Evolutionary conservation across 1,140 invertebrate species (phyloP), one percentile per base, ranked within the genome.

Genomic region (Lineus longissimus): DNA sequence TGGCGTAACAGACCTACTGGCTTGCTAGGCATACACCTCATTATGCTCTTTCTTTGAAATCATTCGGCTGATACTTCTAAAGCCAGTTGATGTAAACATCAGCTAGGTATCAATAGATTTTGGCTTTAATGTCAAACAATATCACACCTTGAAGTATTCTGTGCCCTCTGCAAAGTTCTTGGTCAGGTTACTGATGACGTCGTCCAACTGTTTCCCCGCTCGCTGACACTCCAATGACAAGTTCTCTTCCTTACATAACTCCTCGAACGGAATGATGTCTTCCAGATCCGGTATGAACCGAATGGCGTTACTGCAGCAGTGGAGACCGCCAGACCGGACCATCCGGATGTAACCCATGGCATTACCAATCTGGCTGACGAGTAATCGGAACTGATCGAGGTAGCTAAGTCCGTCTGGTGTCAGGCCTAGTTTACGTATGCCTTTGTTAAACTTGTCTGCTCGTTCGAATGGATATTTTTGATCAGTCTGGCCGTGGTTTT

Each of bases 291-390:
- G 93, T 62, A 98, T 85, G 81, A 96, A 97, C 2, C 90, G 87
- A 29, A 93, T 91, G 0, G 93, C 92, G 77, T 93, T 91, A 0
- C 93, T 91, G 71, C 92, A 92, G 64, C 92, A 95, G 76, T 97
- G 91, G 11, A 96, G 85, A 15, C 93, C 93, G 4, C 95, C 97
- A 2, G 95, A 95, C 64, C 93, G 86, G 55, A 99, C 91, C 79
- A 98, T 88, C 40, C 97, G 85, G 0, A 99, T 92, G 78, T 97
- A 98, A 7, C 95, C 96, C 84, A 99, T 88, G 1, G 94, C 93
- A 84, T 98, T 98, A 88, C 89, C 95, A 71, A 98, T 95, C 74
- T 97, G 92, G 33, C 90, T 94, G 33, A 99, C 92, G 0, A 97
- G 82, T 66, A 90, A 88, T 43, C 96, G 84, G 81, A 98, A 98